Evolutionary conservation across 1,140 invertebrate genomes (phyloP).

Genomic region (Bombus huntii): DNA sequence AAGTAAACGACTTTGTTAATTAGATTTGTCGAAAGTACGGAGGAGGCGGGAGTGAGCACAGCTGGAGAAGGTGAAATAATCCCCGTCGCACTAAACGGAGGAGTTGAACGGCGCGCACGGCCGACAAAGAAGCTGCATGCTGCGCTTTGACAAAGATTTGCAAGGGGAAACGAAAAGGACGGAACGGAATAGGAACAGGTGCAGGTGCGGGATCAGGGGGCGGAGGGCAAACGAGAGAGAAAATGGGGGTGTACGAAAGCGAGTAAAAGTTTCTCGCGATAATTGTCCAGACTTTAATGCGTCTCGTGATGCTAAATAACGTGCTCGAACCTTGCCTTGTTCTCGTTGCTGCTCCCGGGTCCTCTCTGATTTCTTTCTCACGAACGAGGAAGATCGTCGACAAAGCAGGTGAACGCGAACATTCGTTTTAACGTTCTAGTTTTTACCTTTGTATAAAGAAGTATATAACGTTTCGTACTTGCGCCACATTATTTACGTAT

Average conservation of each 20-base stretch:
- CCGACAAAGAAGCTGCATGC: slow-evolving; percentile 71
- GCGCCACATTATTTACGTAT: not conserved
- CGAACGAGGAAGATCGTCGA: not conserved
- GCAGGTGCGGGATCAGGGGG: not conserved
- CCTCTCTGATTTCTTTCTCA: slow-evolving; percentile 15
- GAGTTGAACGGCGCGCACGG: slow-evolving; percentile 47
- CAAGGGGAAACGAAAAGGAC: not conserved
- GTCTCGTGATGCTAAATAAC: slow-evolving; percentile 45
- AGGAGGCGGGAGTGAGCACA: slow-evolving; percentile 57
- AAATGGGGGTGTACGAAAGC: slow-evolving; percentile 30
- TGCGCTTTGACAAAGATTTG: slow-evolving; percentile 66
- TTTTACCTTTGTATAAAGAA: not conserved
- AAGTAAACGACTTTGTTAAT: slow-evolving; percentile 81
- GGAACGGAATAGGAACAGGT: not conserved
- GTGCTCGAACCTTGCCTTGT: slow-evolving; percentile 36
- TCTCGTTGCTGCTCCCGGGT: not conserved
- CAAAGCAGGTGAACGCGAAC: not conserved
- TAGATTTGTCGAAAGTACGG: slow-evolving; percentile 78
- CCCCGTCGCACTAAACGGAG: slow-evolving; percentile 72
- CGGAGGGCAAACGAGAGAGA: not conserved
- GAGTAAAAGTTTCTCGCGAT: slow-evolving; percentile 51
- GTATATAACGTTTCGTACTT: not conserved
- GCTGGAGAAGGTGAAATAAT: slow-evolving; percentile 74
- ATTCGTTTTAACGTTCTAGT: not conserved
- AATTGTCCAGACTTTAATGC: slow-evolving; percentile 52